These are phyloP conservation scores for Porites evermanni DNA, from an alignment of 92 coral and sea anemone species.

Conservation along the genomic window DNA sequence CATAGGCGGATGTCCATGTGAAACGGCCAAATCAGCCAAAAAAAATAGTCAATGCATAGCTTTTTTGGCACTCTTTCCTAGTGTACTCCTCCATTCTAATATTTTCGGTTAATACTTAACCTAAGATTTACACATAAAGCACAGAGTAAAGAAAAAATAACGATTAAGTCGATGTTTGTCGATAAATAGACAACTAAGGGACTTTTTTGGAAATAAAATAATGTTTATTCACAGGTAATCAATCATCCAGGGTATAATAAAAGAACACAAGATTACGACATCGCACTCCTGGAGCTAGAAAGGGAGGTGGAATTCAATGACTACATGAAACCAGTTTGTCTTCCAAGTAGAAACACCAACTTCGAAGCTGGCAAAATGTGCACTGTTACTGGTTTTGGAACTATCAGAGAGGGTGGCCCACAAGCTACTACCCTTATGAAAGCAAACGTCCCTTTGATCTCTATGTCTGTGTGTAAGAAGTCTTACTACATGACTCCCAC, in stretches of 20 bases:
- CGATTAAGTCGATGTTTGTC: no score
- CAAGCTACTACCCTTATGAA: slow-evolving; percentile 57
- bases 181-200: no score
- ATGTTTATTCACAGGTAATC: slow-evolving; percentile 7
- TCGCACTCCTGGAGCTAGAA: slow-evolving; percentile 54
- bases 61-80: no score
- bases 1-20: no score
- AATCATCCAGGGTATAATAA: slow-evolving; percentile 44
- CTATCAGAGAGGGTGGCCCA: slow-evolving; percentile 35
- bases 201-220: background rate
- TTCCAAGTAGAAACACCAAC: slow-evolving; percentile 36
- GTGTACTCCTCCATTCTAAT: no score
- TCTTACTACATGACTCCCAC: slow-evolving; percentile 28
- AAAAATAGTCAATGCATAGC: no score
- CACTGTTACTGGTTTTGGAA: slow-evolving; percentile 71
- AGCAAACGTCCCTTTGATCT: slow-evolving; percentile 59
- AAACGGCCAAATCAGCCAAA: no score
- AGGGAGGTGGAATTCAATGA: slow-evolving; percentile 55
- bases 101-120: no score
- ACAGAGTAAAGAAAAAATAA: no score
- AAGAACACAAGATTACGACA: slow-evolving; percentile 38
- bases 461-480: slow-evolving; percentile 18
- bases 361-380: slow-evolving; percentile 62
- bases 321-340: slow-evolving; percentile 67
- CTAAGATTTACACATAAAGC: no score